These are phyloP conservation scores for Chromis chromis DNA, from an alignment of 2,797 vertebrate species.

Conservation along the genomic window DNA sequence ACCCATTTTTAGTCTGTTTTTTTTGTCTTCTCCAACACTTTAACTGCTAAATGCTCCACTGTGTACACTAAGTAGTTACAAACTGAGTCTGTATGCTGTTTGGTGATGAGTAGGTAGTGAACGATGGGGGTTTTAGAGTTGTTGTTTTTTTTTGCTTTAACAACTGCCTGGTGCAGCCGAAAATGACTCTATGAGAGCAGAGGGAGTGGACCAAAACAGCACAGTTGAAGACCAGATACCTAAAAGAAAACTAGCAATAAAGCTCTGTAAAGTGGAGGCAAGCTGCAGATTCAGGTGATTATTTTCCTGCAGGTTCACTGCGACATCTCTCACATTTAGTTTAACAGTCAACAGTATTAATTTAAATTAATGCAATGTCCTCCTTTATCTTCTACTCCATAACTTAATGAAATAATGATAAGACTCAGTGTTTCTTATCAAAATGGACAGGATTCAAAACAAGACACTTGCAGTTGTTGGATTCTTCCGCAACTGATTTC, in stretches of 20 bases:
- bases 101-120: not conserved
- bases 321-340: not conserved
- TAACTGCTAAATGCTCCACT: not conserved
- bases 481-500: not conserved
- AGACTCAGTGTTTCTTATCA: not conserved
- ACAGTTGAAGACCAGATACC: not conserved
- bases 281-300: no score
- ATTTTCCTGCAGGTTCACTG: no score
- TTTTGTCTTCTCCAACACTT: not conserved
- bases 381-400: not conserved
- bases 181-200: not conserved
- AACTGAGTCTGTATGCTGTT: not conserved
- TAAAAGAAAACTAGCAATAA: not conserved
- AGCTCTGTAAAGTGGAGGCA: no score
- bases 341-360: not conserved
- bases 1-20: not conserved
- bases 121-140: no score
- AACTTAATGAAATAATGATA: not conserved
- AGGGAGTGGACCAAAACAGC: not conserved
- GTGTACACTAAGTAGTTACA: not conserved
- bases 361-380: not conserved
- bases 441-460: conserved; percentile 14
- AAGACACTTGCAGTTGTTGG: not conserved
- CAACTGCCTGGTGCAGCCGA: conserved; percentile 5
- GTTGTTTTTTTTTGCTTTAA: not conserved